Evolutionary conservation across 1,140 invertebrate species (phyloP), one percentile per base, ranked within the genome.

Genomic region (Diorhabda carinulata): DNA sequence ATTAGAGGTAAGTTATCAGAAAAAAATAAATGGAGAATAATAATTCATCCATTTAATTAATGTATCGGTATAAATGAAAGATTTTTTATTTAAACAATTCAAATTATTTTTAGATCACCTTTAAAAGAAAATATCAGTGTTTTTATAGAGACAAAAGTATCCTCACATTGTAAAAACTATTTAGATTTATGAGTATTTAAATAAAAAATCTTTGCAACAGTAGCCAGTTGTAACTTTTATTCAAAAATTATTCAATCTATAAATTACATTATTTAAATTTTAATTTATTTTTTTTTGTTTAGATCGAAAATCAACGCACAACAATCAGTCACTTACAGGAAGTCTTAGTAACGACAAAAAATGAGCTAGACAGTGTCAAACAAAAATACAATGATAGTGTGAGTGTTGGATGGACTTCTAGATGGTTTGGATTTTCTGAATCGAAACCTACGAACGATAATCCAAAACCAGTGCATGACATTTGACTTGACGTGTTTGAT

Each of bases 251-350:
- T 62, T 57, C 7, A 66, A 43, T 45, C 61, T 45, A 52, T 58
- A 10, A 61, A 57, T 3, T 67, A 4, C 2, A 10, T 70, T 65
- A 67, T 64, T 52, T 8, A 42, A n/a, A 25, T 5, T 61, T 43
- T 63, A 25, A 57, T 47, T 67, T 68, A 7, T 60, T 64, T 25
- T 69, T 59, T 47, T 68, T 56, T 66, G 52, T 9, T 9, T 58
- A 79, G 78, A 77, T 80, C 9, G 62, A 77, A 10, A 77, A 77
- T 58, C 79, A 79, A 70, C 74, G 70, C 66, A 61, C 72, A 3
- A 80, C 79, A 2, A 79, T 80, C 47, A 40, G 65, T 2, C 78
- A 79, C 64, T 65, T 79, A 5, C 78, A 79, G 73, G 72, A 77
- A 47, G 78, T 74, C 5, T 61, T 80, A 59, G 70, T 79, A 4